Conservation (phyloP, 2,888 invertebrate species). For the Yponomeuta sedellus region DNA sequence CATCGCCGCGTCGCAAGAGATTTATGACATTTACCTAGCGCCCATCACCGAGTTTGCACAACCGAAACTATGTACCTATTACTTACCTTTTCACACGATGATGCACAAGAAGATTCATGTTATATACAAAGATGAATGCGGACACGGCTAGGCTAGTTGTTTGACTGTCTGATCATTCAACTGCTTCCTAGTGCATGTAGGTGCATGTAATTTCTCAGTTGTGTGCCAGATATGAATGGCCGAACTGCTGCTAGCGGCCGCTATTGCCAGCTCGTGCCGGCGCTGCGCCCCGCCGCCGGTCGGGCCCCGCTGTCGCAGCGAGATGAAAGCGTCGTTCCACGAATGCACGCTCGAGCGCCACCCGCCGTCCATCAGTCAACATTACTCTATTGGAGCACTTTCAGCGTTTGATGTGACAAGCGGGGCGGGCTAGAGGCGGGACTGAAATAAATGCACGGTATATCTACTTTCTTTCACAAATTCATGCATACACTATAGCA, state of each 20-base stretch:
- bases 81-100: no score
- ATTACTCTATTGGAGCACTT: neutral
- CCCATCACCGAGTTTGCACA: no score
- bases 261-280: neutral
- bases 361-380: neutral
- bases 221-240: neutral
- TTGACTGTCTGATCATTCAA: no score
- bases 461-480: neutral
- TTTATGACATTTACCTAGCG: neutral
- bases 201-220: neutral
- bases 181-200: no score
- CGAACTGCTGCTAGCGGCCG: no score
- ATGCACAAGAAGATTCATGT: no score
- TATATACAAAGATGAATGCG: no score
- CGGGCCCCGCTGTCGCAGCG: neutral
- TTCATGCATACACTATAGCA: no score
- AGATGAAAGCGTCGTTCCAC: neutral
- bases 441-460: neutral
- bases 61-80: no score
- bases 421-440: neutral
- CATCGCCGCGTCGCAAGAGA: neutral
- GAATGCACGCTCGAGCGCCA: neutral
- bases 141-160: no score
- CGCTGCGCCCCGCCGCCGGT: neutral
- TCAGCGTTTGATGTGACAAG: constrained; percentile 1